Evolutionary conservation across 1,140 invertebrate species (phyloP).

Genomic region (Bombus consobrinus): DNA sequence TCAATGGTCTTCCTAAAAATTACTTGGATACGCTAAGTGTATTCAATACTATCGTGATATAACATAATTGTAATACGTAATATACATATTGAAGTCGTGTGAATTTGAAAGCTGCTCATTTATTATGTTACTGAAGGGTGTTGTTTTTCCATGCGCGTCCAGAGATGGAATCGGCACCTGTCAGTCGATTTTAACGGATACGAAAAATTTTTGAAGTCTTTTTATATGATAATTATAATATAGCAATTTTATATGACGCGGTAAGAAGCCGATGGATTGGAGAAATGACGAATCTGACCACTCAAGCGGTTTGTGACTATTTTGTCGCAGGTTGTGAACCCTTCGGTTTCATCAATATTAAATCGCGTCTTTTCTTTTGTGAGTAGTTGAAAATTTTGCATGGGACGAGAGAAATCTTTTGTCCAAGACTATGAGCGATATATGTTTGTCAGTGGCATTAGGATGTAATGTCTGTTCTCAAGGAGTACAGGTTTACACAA

Average conservation of each 20-base stretch:
- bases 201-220: slow-evolving; percentile 22
- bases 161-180: slow-evolving; percentile 9
- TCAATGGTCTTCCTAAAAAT: neutral
- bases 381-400: slow-evolving; percentile 70
- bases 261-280: slow-evolving; percentile 70
- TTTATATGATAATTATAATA: neutral
- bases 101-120: slow-evolving; percentile 20
- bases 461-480: slow-evolving; percentile 57
- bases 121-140: slow-evolving; percentile 10
- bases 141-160: neutral
- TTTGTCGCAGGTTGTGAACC: neutral
- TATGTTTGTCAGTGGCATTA: slow-evolving; percentile 51
- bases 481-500: slow-evolving; percentile 57
- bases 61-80: neutral
- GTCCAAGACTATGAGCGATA: slow-evolving; percentile 65
- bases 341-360: neutral
- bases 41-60: neutral
- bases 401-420: slow-evolving; percentile 60
- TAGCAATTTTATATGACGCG: slow-evolving; percentile 28
- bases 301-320: slow-evolving; percentile 62
- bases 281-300: slow-evolving; percentile 67
- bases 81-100: neutral
- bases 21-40: neutral
- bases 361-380: slow-evolving; percentile 4
- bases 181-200: slow-evolving; percentile 34